A percentile compares a stretch with the other conserved stretches of the same genome.
Evolutionary conservation across 1,140 invertebrate genomes (phyloP).

Genomic region (Polyergus mexicanus): DNA sequence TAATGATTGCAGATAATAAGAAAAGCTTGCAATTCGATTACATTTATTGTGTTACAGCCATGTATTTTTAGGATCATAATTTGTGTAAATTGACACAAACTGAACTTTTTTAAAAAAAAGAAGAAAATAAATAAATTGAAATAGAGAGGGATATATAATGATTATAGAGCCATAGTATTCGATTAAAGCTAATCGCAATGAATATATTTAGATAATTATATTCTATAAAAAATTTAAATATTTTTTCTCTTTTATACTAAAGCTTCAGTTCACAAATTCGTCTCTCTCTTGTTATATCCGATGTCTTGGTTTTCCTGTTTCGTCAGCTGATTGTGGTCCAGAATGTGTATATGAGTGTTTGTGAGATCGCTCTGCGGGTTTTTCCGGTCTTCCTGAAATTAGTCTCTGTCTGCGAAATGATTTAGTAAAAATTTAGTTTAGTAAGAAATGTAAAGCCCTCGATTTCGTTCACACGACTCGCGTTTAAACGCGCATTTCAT

Average conservation of each 20-base stretch:
- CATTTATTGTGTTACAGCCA: neutral
- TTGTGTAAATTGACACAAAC: neutral
- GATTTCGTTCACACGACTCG: neutral
- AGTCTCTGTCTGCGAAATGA: neutral
- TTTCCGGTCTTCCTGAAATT: slow-evolving; percentile 37
- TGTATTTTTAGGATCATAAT: neutral
- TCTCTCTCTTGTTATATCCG: neutral
- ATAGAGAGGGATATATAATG: neutral
- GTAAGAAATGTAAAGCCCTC: neutral
- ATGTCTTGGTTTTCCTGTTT: slow-evolving; percentile 52
- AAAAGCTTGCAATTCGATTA: neutral
- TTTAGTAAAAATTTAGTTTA: neutral
- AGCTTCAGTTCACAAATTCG: neutral
- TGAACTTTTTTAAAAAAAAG: neutral
- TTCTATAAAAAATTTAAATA: slow-evolving; percentile 2
- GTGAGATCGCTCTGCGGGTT: slow-evolving; percentile 14
- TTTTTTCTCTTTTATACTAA: neutral
- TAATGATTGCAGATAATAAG: slow-evolving; percentile 6
- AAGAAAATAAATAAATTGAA: neutral
- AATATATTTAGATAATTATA: slow-evolving; percentile 17
- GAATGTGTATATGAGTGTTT: neutral
- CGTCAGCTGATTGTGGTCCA: slow-evolving; percentile 61
- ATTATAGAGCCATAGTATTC: neutral
- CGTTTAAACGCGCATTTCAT: neutral
- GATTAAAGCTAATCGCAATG: slow-evolving; percentile 1